Evolutionary conservation across 2,797 vertebrate genomes (phyloP).

Genomic region (Bradypodion ventrale): DNA sequence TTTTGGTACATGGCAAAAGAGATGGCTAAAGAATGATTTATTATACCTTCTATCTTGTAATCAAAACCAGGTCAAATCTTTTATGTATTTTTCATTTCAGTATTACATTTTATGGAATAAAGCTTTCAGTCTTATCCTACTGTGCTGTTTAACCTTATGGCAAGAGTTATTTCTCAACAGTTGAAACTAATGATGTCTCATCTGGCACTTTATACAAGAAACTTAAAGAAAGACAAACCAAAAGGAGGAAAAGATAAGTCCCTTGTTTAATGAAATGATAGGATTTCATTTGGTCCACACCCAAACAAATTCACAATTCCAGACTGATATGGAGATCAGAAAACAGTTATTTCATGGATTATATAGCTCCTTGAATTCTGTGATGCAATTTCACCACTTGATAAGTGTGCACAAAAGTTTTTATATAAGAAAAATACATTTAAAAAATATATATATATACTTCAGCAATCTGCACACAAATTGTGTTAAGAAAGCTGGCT

Average conservation of each 20-base stretch:
- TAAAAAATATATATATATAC: neutral
- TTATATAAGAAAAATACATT: neutral
- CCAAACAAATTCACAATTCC: too few species aligned
- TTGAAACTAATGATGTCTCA: neutral
- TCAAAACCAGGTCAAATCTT: constrained; percentile 24
- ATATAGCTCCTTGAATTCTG: too few species aligned
- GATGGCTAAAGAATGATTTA: constrained; percentile 41
- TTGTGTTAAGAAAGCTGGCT: neutral
- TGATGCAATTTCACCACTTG: too few species aligned
- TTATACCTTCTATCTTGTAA: constrained; percentile 41
- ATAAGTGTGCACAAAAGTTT: too few species aligned
- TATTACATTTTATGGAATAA: neutral
- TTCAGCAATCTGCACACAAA: neutral
- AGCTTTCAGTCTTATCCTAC: neutral
- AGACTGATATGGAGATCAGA: too few species aligned
- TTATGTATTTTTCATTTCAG: neutral
- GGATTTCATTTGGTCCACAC: too few species aligned
- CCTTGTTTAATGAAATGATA: too few species aligned
- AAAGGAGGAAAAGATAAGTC: too few species aligned
- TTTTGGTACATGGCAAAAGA: constrained; percentile 21
- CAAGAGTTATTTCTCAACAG: neutral
- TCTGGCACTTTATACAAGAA: neutral
- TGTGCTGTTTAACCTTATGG: neutral
- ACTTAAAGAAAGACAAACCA: too few species aligned
- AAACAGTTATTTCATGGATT: too few species aligned